Base-by-base conservation (phyloP, 2,888 invertebrate genomes). In the Diabrotica balteata region DNA sequence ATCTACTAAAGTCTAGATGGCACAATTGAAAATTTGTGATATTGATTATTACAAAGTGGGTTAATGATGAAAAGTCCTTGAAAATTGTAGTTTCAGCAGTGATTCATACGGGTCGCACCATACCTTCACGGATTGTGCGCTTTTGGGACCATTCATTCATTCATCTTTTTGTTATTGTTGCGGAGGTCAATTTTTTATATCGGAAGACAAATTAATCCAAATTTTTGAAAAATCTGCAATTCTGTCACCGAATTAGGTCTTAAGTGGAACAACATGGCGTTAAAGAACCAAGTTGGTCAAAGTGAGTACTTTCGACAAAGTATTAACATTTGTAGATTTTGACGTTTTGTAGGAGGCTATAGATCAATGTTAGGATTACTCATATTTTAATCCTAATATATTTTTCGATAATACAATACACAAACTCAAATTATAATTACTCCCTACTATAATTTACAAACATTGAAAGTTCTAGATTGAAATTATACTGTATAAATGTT, bases 211-310 rank as follows among this genome's bases (percentile, higher is more conserved):
- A 4, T 32, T 32, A 2, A 32, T 32, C 32, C 32, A 32, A 32
- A 32, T 32, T 32, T 32, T 32, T 32, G 32, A 32, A 32, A 32
- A 32, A 32, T 32, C 32, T 32, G 0, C 32, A 32, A 32, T 32
- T 32, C 32, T 32, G 32, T 32, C 32, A 32, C 32, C 5, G 32
- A 32, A 32, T 32, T 32, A 32, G 32, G 32, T 5, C 32, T 32
- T 32, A 32, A 32, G 32, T 32, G 32, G 32, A 32, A 32, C 59
- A 90, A 88, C 86, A 94, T 94, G 94, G 93, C 94, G 87, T 88
- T 94, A 82, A 94, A 94, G 88, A 90, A 90, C 83, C 90, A 91
- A 84, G 94, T 94, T 82, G 94, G 94, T 75, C 92, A 92, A 87
- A 94, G 94, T 94, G 86, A 93, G 93, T 93, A 81, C 59, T 61